Base-by-base conservation (phyloP, 2,113 vertebrate genomes). In the Cisticola juncidis region DNA sequence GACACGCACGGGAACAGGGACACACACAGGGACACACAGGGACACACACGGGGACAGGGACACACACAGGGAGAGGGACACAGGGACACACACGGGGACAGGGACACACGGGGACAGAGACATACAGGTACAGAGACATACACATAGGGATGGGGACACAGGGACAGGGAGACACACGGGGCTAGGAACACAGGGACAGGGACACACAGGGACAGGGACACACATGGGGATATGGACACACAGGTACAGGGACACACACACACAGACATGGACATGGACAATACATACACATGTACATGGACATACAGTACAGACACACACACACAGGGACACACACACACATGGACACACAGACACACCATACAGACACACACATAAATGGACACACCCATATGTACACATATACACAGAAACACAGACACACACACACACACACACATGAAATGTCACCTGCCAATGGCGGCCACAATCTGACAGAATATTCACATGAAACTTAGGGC, bases 351-450 rank as follows among this genome's bases (percentile, higher is more conserved):
- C 31, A 16, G 11, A 36, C 33, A 36, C 26, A 58, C 5, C 8
- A 28, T 4, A 38, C 4, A 81, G 5, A 35, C 16, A 45, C 40
- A 54, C 33, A 24, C 7, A 50, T 12, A 45, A 12, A 38, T 17
- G 29, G 14, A 60, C 23, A 69, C 8, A 56, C 21, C 14, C 20
- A 40, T 7, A 47, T 21, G 21, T 19, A 45, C 44, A 64, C 13
- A 18, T 5, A 38, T 15, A 33, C 3, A 12, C 2, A 25, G 3
- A 22, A 38, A 73, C 6, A 3, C 13, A 53, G 1, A 20, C 1
- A 28, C 4, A 33, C 9, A 44, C 4, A 12, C 12, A 26, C 28
- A 21, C 9, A 40, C 0, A 0, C 2, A 6, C 6, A 11, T 19
- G 29, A 45, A 58, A 65, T 9, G 40, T 19, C 33, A 88, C 8